Percentiles rank a stretch among this genome's conserved stretches.
These are phyloP conservation scores for Myiagra hebetior DNA, from an alignment of 2,113 vertebrate genomes.

Conservation along the genomic window DNA sequence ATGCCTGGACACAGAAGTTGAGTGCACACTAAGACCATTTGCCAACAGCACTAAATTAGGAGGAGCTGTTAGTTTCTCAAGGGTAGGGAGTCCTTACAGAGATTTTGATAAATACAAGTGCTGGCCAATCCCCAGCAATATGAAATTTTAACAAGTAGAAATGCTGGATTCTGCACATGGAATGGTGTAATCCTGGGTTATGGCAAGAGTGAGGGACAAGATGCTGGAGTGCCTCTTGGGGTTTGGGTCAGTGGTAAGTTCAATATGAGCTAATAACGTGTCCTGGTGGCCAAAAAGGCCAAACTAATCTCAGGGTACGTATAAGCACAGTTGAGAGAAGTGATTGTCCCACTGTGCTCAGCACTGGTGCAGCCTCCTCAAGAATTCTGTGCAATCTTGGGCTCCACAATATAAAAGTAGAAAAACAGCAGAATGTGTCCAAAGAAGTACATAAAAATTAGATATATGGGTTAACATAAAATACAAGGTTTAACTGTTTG, in stretches of 20 bases:
- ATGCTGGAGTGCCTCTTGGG: not conserved
- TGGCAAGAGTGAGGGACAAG: not conserved
- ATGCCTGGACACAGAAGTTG: not conserved
- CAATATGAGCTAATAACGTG: not conserved
- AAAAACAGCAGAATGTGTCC: not conserved
- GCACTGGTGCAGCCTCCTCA: not conserved
- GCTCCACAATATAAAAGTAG: not conserved
- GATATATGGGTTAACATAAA: not conserved
- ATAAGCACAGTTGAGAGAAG: not conserved
- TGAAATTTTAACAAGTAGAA: not conserved
- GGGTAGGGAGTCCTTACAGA: not conserved
- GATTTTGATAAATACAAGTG: not conserved
- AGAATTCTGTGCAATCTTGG: not conserved
- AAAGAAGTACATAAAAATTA: not conserved
- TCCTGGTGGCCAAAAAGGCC: not conserved
- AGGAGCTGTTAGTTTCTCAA: not conserved
- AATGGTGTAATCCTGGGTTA: not conserved
- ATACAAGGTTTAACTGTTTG: not conserved
- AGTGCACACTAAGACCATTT: not conserved
- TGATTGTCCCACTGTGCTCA: not conserved
- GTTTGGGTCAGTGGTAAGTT: not conserved
- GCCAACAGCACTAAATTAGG: not conserved
- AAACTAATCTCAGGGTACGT: fast-evolving
- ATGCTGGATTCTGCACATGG: not conserved
- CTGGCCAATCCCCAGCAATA: not conserved